Evolutionary conservation across 2,797 vertebrate genomes (phyloP).

Genomic region (Lacerta agilis): DNA sequence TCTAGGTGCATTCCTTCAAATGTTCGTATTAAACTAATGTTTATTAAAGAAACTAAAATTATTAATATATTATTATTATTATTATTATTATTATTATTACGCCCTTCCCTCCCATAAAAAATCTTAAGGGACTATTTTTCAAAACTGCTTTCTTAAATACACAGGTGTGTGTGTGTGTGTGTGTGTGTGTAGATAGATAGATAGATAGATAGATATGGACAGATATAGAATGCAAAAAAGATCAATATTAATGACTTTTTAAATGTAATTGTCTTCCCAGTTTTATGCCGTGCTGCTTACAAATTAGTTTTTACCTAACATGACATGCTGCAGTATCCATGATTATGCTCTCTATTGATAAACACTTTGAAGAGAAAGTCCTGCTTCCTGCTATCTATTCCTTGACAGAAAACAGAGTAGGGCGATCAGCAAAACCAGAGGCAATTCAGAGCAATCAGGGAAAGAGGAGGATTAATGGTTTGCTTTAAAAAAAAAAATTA

Average conservation of each 20-base stretch:
- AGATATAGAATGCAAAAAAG: conserved; percentile 14
- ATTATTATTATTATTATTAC: too few species aligned
- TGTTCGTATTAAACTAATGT: background rate
- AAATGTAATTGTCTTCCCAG: conserved; percentile 66
- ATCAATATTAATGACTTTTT: conserved; percentile 72
- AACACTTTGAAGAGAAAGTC: conserved; percentile 50
- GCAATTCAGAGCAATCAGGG: conserved; percentile 37
- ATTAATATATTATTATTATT: too few species aligned
- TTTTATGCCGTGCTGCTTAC: conserved; percentile 46
- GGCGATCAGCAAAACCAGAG: conserved; percentile 35
- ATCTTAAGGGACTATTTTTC: background rate
- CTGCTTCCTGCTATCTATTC: conserved; percentile 43
- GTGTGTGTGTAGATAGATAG: background rate
- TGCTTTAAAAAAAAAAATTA: conserved; percentile 35
- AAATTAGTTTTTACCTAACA: conserved; percentile 72
- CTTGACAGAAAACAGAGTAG: conserved; percentile 39
- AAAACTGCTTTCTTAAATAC: background rate
- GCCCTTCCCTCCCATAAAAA: background rate
- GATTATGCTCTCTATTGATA: conserved; percentile 58
- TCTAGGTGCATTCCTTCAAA: background rate
- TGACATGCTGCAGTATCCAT: conserved; percentile 60
- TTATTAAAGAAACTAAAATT: background rate
- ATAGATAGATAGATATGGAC: background rate
- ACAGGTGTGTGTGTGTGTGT: background rate
- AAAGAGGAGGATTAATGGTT: conserved; percentile 18